These are phyloP conservation scores for Halichoeres trimaculatus DNA, from an alignment of 2,113 vertebrate genomes.

Conservation along the genomic window DNA sequence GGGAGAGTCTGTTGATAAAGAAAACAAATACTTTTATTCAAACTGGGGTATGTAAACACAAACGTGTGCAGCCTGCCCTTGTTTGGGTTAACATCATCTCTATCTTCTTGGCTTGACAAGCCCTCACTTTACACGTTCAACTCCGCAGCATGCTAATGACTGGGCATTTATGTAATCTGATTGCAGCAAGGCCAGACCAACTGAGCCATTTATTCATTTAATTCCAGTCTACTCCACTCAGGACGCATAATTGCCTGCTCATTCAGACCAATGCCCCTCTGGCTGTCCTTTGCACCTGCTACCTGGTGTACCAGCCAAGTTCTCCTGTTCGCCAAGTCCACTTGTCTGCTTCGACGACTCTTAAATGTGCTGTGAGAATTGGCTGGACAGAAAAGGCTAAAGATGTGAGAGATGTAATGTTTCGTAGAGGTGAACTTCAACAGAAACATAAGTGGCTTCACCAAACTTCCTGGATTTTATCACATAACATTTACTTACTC, in stretches of 20 bases:
- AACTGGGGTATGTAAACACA: background rate
- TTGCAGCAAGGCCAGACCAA: constrained; percentile 35
- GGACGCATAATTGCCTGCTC: constrained; percentile 42
- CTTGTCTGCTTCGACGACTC: constrained; percentile 56
- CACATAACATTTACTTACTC: too few relatives aligned
- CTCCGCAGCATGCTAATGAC: constrained; percentile 27
- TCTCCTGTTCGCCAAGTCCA: constrained; percentile 31
- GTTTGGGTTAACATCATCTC: constrained; percentile 46
- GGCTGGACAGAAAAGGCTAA: background rate
- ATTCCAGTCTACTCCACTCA: constrained; percentile 56
- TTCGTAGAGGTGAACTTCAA: background rate
- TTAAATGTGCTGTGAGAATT: constrained; percentile 39
- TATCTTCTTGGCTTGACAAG: constrained; percentile 9
- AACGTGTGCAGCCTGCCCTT: constrained; percentile 16
- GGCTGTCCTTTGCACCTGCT: constrained; percentile 61
- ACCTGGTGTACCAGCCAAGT: constrained; percentile 49
- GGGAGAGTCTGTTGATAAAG: constrained; percentile 37
- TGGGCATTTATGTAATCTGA: constrained; percentile 53
- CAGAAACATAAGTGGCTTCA: background rate
- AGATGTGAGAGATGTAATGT: constrained; percentile 7
- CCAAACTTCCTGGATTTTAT: constrained; percentile 4
- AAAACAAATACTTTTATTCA: constrained; percentile 40
- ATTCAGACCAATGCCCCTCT: constrained; percentile 45
- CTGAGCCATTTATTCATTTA: constrained; percentile 31
- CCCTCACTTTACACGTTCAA: constrained; percentile 3